Evolutionary conservation across 2,797 vertebrate species (phyloP), one percentile per base, ranked within the genome.

Genomic region (Hozukius guyotensis): DNA sequence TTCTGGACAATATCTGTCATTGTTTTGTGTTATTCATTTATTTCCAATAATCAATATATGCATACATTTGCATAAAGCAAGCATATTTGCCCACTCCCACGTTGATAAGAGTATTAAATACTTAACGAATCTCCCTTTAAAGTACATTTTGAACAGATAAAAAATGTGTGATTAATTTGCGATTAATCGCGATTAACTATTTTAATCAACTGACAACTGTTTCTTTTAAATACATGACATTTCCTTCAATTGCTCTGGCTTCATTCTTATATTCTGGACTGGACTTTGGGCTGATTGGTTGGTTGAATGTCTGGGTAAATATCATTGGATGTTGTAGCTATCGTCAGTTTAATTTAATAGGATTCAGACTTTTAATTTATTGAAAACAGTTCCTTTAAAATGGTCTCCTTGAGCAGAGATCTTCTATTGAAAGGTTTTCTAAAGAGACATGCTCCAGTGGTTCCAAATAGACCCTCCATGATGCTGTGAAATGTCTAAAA

Each of bases 231-330:
- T 8, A 9, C 4, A 9, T 18, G 0, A n/a, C 4, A 22, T 27
- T 2, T 25, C 12, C 0, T 36, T 29, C 7, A 4, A 22, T 20
- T 0, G 0, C 16, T 3, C 20, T 49, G 16, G 5, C 8, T 24
- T 46, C 1, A 22, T 1, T 7, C 18, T 10, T 10, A 20, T 7
- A 29, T 24, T 27, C 12, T 10, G 61, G 12, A 0, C 66, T 27
- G 18, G 46, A 6, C 31, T 55, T 12, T 18, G 6, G 12, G n/a
- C 16, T 36, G 1, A 22, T 9, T 22, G 42, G 29, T 65, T n/a
- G 10, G 49, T 32, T 64, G 14, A 46, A 55, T 25, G 24, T 34
- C 31, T 25, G 24, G 8, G 65, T 2, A 24, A 13, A 49, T 59
- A 25, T 32, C 22, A 2, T 1, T 65, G 53, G 53, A 52, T 65